phyloP scores from a whole-genome alignment of 2,113 vertebrate genomes.

The human region DNA sequence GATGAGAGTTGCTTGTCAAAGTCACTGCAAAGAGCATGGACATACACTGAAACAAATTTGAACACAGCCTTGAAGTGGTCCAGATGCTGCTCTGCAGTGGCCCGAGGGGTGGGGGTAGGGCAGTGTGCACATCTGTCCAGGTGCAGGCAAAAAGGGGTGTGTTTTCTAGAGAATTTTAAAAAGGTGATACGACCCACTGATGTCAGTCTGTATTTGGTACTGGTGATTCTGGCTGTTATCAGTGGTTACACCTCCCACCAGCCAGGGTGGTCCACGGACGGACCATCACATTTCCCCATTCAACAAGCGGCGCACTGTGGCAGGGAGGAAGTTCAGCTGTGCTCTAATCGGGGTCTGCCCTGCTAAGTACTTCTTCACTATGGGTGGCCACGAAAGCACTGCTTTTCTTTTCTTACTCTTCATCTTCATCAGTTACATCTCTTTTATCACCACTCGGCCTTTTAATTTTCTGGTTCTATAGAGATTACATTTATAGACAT shows the following conservation, averaged over 20 bases:
- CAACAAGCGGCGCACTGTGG: fast-evolving
- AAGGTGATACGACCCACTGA: background rate
- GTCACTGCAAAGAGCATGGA: fast-evolving
- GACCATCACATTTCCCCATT: background rate
- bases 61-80: background rate
- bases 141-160: background rate
- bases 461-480: background rate
- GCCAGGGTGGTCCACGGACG: fast-evolving
- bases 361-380: too few relatives aligned
- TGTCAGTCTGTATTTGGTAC: background rate
- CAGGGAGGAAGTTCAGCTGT: fast-evolving
- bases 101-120: fast-evolving
- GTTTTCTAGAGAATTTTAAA: background rate
- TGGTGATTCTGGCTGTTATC: background rate
- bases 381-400: fast-evolving
- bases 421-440: background rate
- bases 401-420: background rate
- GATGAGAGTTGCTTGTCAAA: background rate
- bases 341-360: background rate
- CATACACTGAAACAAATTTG: too few relatives aligned
- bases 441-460: background rate
- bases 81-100: background rate
- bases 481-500: background rate
- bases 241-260: background rate
- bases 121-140: background rate